Conservation (phyloP, 64 coral and sea anemone genomes). For the Cladopsammia gracilis region DNA sequence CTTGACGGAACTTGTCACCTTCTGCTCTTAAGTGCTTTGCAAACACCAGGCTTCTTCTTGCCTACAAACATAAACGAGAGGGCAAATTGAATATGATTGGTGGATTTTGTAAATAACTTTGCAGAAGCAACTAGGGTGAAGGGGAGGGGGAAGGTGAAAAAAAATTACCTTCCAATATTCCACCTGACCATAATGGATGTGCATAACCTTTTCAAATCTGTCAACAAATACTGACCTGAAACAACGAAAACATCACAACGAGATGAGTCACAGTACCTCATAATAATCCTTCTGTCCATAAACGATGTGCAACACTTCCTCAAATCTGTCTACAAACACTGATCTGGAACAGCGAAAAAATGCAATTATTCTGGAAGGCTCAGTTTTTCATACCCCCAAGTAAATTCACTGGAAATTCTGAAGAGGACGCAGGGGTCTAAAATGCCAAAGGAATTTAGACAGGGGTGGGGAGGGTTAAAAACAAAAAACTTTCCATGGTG, state of each 20-base stretch:
- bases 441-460: too few relatives aligned
- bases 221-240: conserved; percentile 55
- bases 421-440: background rate
- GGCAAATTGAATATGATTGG: background rate
- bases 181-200: conserved; percentile 76
- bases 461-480: too few relatives aligned
- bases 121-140: too few relatives aligned
- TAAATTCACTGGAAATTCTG: background rate
- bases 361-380: background rate
- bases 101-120: background rate
- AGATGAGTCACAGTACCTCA: conserved; percentile 70
- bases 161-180: conserved; percentile 63
- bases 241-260: conserved; percentile 7
- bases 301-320: conserved; percentile 91
- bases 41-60: conserved; percentile 94
- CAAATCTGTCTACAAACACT: conserved; percentile 95
- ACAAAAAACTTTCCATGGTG: background rate
- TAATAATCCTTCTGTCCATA: conserved; percentile 94
- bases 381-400: background rate
- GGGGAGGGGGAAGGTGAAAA: too few relatives aligned
- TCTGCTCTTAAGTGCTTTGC: conserved; percentile 94
- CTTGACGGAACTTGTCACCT: conserved; percentile 90
- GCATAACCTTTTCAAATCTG: conserved; percentile 69
- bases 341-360: conserved; percentile 74
- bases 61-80: conserved; percentile 55